Evolutionary conservation across 2,888 invertebrate genomes (phyloP).

Genomic region (Hirtodrosophila trivittata): DNA sequence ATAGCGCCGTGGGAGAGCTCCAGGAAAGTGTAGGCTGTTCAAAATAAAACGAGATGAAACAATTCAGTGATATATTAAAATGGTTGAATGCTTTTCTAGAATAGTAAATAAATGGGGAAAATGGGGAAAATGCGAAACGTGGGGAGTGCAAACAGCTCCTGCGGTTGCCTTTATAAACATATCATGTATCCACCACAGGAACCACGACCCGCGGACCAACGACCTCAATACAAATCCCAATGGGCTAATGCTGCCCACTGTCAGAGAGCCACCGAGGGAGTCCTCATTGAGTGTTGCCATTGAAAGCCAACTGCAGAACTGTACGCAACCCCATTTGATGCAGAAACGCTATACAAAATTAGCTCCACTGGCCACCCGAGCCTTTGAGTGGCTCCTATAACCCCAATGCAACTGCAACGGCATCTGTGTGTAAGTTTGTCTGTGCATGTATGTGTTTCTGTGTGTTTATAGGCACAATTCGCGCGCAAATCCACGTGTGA

Average conservation of each 20-base stretch:
- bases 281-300: slow-evolving; percentile 48
- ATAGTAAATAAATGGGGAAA: slow-evolving; percentile 31
- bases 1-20: slow-evolving; percentile 55
- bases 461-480: slow-evolving; percentile 29
- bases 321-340: slow-evolving; percentile 59
- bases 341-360: slow-evolving; percentile 60
- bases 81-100: slow-evolving; percentile 2
- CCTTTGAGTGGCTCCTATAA: slow-evolving; percentile 61
- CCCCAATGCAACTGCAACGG: slow-evolving; percentile 54
- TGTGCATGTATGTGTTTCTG: slow-evolving; percentile 8
- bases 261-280: slow-evolving; percentile 11
- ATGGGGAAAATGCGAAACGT: slow-evolving; percentile 14
- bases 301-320: slow-evolving; percentile 47
- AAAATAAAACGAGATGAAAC: slow-evolving; percentile 6
- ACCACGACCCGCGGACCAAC: slow-evolving; percentile 35
- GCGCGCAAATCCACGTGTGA: slow-evolving; percentile 52
- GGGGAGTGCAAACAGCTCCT: slow-evolving; percentile 8
- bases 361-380: slow-evolving; percentile 67
- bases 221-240: slow-evolving; percentile 45
- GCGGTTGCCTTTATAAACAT: slow-evolving; percentile 63
- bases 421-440: slow-evolving; percentile 12
- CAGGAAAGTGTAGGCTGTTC: slow-evolving; percentile 38
- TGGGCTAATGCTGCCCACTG: slow-evolving; percentile 16
- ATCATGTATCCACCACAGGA: slow-evolving; percentile 48
- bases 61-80: slow-evolving; percentile 45